Evolutionary conservation across 1,140 invertebrate genomes (phyloP), one percentile per base, ranked within the genome.

Genomic region (Frieseomelitta varia): DNA sequence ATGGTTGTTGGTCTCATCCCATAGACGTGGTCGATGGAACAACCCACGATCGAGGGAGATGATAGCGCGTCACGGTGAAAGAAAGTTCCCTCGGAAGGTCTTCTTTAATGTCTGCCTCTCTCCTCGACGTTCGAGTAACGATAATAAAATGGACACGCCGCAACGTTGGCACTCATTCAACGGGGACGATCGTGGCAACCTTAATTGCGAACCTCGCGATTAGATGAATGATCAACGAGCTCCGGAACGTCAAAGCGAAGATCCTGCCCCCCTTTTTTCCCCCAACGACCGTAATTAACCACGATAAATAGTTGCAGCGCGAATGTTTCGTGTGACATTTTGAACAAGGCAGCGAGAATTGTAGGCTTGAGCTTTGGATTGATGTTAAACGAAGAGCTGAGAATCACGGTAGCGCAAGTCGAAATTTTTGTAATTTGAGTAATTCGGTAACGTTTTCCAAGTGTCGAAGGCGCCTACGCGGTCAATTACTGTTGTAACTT

Each of bases 31-130:
- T 81, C 67, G 79, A 82, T 87, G 69, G 80, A 47, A 73, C 4
- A 24, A 73, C 79, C 30, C 21, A 19, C 21, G 24, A 14, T 39
- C 27, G n/a, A 47, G 63, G 15, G 67, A 17, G 24, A 24, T 27
- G 53, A 19, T 34, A 27, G 30, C 2, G 10, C 51, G 30, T 6
- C 58, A 24, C n/a, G 10, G 10, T 47, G 51, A 8, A 75, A 63
- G 53, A n/a, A 75, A 63, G 21, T 11, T 67, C n/a, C 56, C 61
- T 71, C 27, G 85, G 69, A 61, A 82, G 79, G 19, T 86, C 85
- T 85, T 77, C 85, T 87, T 86, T 87, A 87, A 85, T 53, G 21
- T 30, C 79, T 67, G 69, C 80, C 72, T 39, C 19, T n/a, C 63
- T 56, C 55, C 55, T 71, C 17, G 24, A 47, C 61, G 61, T 69